A percentile compares a stretch with the other conserved stretches of the same genome.
These are phyloP conservation scores for Hydropsyche tenuis DNA, from an alignment of 1,140 invertebrate species.

Conservation along the genomic window DNA sequence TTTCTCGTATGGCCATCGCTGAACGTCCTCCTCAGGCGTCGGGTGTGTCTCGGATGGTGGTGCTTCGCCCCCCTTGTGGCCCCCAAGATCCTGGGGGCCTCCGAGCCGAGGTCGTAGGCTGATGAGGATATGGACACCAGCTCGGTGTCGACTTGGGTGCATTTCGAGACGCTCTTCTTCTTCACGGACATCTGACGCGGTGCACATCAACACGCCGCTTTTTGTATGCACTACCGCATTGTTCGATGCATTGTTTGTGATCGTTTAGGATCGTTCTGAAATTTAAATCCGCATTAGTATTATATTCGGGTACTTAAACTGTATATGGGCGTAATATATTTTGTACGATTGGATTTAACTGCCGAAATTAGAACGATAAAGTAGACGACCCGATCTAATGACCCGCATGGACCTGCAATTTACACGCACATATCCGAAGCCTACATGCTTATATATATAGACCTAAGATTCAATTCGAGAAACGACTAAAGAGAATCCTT, in stretches of 20 bases:
- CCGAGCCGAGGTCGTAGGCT: slow-evolving; percentile 17
- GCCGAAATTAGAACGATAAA: too few relatives aligned
- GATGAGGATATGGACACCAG: slow-evolving; percentile 44
- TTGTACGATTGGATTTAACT: too few relatives aligned
- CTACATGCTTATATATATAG: background rate
- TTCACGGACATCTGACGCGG: slow-evolving; percentile 46
- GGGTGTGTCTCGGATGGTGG: slow-evolving; percentile 34
- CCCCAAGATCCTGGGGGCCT: background rate
- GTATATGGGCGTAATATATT: too few relatives aligned
- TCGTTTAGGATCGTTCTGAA: too few relatives aligned
- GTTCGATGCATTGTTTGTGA: background rate
- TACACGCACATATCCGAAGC: background rate
- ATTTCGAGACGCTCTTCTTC: slow-evolving; percentile 48
- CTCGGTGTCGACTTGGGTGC: slow-evolving; percentile 49
- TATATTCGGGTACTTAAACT: too few relatives aligned
- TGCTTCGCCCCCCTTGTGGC: background rate
- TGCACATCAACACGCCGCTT: slow-evolving; percentile 14
- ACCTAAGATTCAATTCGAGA: background rate
- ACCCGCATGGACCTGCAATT: background rate
- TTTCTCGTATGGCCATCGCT: slow-evolving; percentile 46
- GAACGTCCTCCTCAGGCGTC: slow-evolving; percentile 44
- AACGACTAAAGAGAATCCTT: background rate
- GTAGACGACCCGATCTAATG: slow-evolving; percentile 2
- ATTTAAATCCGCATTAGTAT: too few relatives aligned
- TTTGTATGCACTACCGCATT: background rate